phyloP scores from a whole-genome alignment of 2,888 invertebrate genomes.

The Chesias legatella region DNA sequence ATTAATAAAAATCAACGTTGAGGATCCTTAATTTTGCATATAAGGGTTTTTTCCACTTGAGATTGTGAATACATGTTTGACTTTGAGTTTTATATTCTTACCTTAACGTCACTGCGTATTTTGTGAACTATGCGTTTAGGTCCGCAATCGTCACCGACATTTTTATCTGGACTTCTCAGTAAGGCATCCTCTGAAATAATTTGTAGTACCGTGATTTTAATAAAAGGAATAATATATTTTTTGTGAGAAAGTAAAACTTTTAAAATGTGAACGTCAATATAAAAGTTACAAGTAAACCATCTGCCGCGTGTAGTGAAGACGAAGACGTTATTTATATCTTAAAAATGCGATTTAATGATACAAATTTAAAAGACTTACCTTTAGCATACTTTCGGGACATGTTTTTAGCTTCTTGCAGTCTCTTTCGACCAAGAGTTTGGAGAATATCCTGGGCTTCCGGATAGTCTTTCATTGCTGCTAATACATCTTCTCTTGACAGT shows the following conservation, averaged over 20 bases:
- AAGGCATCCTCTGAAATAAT: conserved; percentile 52
- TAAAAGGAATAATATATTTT: too few relatives aligned
- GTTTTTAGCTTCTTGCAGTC: conserved; percentile 90
- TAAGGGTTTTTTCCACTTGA: too few relatives aligned
- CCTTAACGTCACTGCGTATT: conserved; percentile 90
- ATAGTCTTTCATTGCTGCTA: conserved; percentile 97
- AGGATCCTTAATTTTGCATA: too few relatives aligned
- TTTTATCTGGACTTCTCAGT: conserved; percentile 55
- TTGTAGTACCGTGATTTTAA: too few relatives aligned
- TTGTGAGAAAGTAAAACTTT: too few relatives aligned
- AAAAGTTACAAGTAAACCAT: too few relatives aligned
- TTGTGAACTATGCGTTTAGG: conserved; percentile 91
- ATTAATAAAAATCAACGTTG: too few relatives aligned
- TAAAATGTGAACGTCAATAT: too few relatives aligned
- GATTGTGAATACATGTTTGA: too few relatives aligned
- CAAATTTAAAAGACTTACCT: conserved; percentile 35
- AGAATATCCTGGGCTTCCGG: conserved; percentile 97
- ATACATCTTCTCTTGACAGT: conserved; percentile 94
- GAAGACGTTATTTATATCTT: too few relatives aligned
- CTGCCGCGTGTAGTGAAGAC: too few relatives aligned
- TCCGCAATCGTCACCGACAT: conserved; percentile 82
- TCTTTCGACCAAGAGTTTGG: conserved; percentile 92
- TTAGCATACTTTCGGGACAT: conserved; percentile 67
- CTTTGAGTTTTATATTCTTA: conserved; percentile 34
- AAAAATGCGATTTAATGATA: not conserved